A percentile compares a stretch with the other conserved stretches of the same genome.
Evolutionary conservation across 2,888 invertebrate genomes (phyloP).

Genomic region (Liodrosophila aerea): DNA sequence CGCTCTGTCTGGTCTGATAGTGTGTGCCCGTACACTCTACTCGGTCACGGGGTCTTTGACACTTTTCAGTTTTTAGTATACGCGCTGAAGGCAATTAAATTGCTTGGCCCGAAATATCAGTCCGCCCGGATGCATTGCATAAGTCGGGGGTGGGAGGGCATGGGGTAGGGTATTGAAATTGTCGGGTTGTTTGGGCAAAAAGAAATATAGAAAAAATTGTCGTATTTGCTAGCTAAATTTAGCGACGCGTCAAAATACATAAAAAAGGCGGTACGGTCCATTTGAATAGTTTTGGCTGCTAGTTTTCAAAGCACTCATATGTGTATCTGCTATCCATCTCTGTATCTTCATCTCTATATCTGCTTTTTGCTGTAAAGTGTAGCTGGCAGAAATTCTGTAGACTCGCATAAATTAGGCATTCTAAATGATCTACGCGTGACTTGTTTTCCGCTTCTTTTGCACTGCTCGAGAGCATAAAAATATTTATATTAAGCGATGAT

Average conservation of each 20-base stretch:
- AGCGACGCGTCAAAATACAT: constrained; percentile 70
- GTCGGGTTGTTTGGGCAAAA: constrained; percentile 26
- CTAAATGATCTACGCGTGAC: constrained; percentile 54
- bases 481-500: constrained; percentile 35
- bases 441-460: constrained; percentile 34
- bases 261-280: constrained; percentile 50
- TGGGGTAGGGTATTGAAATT: constrained; percentile 40
- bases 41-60: constrained; percentile 82
- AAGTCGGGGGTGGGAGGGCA: constrained; percentile 31
- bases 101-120: constrained; percentile 50
- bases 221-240: constrained; percentile 72
- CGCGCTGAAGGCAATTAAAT: constrained; percentile 53
- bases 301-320: constrained; percentile 40
- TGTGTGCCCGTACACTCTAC: constrained; percentile 76
- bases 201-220: neutral
- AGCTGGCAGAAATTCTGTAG: constrained; percentile 59
- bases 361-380: constrained; percentile 45
- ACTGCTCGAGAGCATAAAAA: constrained; percentile 38
- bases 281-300: constrained; percentile 51
- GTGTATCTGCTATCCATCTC: constrained; percentile 28
- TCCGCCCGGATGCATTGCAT: constrained; percentile 66
- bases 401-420: constrained; percentile 61
- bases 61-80: constrained; percentile 34
- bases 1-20: constrained; percentile 9
- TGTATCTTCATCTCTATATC: constrained; percentile 10